These are phyloP conservation scores for Gadopsis marmoratus DNA, from an alignment of 2,797 vertebrate species.

Conservation along the genomic window DNA sequence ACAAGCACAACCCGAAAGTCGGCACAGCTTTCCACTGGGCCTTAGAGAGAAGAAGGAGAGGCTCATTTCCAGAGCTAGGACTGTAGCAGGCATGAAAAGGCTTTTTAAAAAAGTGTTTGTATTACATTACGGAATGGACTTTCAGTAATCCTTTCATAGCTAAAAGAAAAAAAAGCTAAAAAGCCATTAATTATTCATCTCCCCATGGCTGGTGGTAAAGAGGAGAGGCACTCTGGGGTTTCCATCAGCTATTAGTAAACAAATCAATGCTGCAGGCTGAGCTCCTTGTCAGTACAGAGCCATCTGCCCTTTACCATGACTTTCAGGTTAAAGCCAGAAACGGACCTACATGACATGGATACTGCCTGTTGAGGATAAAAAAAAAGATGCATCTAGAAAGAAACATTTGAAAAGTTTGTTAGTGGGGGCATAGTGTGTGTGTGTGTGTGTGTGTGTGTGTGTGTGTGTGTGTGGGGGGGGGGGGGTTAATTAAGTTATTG, in stretches of 20 bases:
- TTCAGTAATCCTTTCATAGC: constrained; percentile 84
- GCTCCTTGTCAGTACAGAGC: constrained; percentile 78
- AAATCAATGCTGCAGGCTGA: constrained; percentile 87
- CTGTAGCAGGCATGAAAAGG: constrained; percentile 59
- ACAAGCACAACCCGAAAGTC: constrained; percentile 29
- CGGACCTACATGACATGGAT: constrained; percentile 69
- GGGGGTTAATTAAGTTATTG: no score
- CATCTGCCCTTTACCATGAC: constrained; percentile 84
- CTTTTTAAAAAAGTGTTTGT: constrained; percentile 69
- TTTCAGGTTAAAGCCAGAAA: constrained; percentile 74
- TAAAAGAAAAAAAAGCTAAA: constrained; percentile 85
- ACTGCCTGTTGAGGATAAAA: constrained; percentile 50
- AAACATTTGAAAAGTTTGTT: constrained; percentile 42
- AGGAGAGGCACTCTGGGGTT: constrained; percentile 84
- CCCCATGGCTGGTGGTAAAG: constrained; percentile 81
- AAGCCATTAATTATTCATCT: constrained; percentile 88
- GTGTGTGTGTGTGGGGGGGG: no score
- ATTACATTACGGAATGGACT: constrained; percentile 83
- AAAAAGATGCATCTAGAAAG: constrained; percentile 27
- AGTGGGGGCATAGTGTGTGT: background rate
- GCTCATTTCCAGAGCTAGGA: constrained; percentile 47
- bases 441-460: no score
- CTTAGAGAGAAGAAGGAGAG: constrained; percentile 23
- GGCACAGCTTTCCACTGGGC: constrained; percentile 19
- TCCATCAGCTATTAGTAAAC: constrained; percentile 89